Evolutionary conservation across 1,140 invertebrate species (phyloP).

Genomic region (Saxidomus purpurata): DNA sequence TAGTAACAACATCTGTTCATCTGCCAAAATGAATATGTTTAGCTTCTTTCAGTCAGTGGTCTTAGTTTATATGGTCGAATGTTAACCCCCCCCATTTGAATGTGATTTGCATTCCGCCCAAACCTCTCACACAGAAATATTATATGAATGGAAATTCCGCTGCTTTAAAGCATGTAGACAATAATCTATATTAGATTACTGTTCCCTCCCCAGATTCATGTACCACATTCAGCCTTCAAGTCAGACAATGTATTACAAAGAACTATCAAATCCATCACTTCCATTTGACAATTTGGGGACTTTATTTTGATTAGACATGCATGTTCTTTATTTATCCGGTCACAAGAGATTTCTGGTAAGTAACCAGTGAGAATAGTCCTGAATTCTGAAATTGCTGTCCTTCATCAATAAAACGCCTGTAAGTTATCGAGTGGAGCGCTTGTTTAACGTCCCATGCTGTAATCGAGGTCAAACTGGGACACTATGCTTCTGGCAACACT

Average conservation of each 20-base stretch:
- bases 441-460: too few relatives aligned
- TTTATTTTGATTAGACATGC: neutral
- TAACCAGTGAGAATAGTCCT: neutral
- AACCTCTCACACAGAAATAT: too few relatives aligned
- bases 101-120: too few relatives aligned
- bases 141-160: too few relatives aligned
- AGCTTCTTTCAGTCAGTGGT: too few relatives aligned
- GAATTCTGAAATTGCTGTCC: neutral
- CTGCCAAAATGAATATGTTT: neutral
- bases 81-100: too few relatives aligned
- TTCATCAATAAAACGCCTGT: neutral
- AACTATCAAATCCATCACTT: slow-evolving; percentile 5
- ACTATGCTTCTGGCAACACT: too few relatives aligned
- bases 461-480: too few relatives aligned
- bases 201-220: too few relatives aligned
- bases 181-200: too few relatives aligned
- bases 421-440: neutral
- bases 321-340: neutral
- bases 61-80: too few relatives aligned
- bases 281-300: neutral
- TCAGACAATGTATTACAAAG: neutral
- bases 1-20: slow-evolving; percentile 44
- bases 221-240: neutral
- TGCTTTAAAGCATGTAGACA: too few relatives aligned
- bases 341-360: slow-evolving; percentile 14